These are phyloP conservation scores for Diarsia mendica DNA, from an alignment of 2,888 invertebrate species.

Conservation along the genomic window DNA sequence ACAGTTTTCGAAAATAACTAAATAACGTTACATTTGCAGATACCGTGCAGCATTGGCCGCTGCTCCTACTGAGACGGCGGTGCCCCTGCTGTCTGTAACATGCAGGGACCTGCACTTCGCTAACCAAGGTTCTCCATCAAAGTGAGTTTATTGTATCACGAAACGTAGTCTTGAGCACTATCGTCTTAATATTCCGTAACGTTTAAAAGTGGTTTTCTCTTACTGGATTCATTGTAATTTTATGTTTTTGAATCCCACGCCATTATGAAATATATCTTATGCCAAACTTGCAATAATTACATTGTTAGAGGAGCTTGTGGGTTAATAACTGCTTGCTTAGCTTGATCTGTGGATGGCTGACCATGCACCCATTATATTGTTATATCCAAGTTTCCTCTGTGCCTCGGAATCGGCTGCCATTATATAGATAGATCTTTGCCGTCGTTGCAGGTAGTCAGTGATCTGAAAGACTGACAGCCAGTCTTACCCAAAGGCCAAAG, in stretches of 20 bases:
- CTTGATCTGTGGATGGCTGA: no score
- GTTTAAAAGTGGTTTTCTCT: background rate
- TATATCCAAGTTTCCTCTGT: no score
- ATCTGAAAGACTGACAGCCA: no score
- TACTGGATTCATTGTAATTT: background rate
- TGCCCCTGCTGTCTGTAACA: slow-evolving; percentile 86
- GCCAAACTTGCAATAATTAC: background rate
- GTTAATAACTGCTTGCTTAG: no score
- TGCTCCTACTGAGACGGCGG: slow-evolving; percentile 86
- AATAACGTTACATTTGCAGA: slow-evolving; percentile 62
- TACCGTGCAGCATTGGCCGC: slow-evolving; percentile 88
- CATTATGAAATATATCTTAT: background rate
- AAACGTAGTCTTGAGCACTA: no score
- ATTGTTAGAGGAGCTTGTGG: no score
- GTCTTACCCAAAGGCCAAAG: no score
- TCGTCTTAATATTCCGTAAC: background rate
- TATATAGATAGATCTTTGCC: no score
- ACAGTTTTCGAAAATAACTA: background rate
- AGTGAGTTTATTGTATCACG: slow-evolving; percentile 73
- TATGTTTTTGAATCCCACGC: background rate
- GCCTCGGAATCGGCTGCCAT: no score
- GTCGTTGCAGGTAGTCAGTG: no score
- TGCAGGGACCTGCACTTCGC: slow-evolving; percentile 88
- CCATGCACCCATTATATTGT: no score
- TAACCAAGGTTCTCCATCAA: slow-evolving; percentile 85